phyloP scores from a whole-genome alignment of 2,797 vertebrate genomes.

The Hozukius guyotensis region DNA sequence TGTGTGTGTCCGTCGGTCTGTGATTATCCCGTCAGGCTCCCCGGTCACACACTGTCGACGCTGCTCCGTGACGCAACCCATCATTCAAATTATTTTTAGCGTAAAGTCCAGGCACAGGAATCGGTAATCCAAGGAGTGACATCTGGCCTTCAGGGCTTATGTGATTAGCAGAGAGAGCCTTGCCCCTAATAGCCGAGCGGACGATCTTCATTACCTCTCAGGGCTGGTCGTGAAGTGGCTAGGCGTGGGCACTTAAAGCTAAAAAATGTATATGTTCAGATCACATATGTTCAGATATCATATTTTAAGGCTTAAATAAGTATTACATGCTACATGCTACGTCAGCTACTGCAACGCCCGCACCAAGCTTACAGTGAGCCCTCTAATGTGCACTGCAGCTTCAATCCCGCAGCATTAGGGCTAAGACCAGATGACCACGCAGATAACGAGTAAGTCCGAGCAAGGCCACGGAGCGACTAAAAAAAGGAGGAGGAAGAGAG shows the following conservation, averaged over 20 bases:
- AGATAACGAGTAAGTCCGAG: slow-evolving; percentile 48
- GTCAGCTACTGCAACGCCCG: slow-evolving; percentile 27
- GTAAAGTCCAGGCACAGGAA: slow-evolving; percentile 80
- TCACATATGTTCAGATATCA: neutral
- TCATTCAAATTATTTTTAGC: slow-evolving; percentile 87
- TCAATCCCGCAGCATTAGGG: slow-evolving; percentile 69
- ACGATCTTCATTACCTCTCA: slow-evolving; percentile 76
- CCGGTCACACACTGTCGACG: slow-evolving; percentile 65
- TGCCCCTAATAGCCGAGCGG: slow-evolving; percentile 81
- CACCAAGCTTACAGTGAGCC: slow-evolving; percentile 46
- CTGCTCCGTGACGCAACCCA: slow-evolving; percentile 68
- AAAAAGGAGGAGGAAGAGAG: slow-evolving; percentile 34
- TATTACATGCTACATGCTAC: slow-evolving; percentile 7
- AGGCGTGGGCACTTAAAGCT: neutral
- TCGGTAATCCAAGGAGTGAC: slow-evolving; percentile 86
- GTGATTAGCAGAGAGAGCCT: slow-evolving; percentile 82
- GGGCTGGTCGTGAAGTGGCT: neutral
- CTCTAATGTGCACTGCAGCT: slow-evolving; percentile 49
- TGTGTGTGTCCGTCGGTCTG: slow-evolving; percentile 42
- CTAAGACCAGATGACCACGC: slow-evolving; percentile 74
- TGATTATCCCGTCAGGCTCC: slow-evolving; percentile 70
- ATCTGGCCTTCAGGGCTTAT: slow-evolving; percentile 84
- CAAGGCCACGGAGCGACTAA: slow-evolving; percentile 32
- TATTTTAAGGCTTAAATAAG: slow-evolving; percentile 9
- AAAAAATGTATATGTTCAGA: neutral